These are phyloP conservation scores for Eremophila alpestris DNA, from an alignment of 2,797 vertebrate genomes.

Conservation along the genomic window DNA sequence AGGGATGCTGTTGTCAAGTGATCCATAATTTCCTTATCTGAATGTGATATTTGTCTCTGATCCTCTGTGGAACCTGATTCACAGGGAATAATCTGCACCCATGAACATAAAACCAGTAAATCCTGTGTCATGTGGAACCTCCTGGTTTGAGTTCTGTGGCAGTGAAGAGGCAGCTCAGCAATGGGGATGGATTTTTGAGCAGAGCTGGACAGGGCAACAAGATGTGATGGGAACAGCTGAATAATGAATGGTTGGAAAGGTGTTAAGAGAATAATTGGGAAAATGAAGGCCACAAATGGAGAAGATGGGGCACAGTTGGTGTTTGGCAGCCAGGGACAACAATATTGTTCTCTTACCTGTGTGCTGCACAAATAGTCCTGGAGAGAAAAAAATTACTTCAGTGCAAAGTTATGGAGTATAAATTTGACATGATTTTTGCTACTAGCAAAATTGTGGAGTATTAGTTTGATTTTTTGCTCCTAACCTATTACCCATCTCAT, in stretches of 20 bases:
- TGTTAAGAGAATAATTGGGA: neutral
- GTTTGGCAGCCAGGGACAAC: neutral
- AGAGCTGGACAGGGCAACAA: neutral
- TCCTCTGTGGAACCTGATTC: neutral
- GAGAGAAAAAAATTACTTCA: slow-evolving; percentile 26
- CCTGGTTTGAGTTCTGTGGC: neutral
- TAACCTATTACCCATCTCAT: neutral
- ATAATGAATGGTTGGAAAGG: neutral
- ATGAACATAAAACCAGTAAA: neutral
- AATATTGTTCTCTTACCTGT: neutral
- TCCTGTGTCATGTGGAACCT: neutral
- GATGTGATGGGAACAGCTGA: neutral
- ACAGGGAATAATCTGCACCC: neutral
- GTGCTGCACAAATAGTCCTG: neutral
- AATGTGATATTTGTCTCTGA: neutral
- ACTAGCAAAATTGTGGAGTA: neutral
- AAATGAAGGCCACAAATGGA: neutral
- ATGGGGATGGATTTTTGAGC: neutral
- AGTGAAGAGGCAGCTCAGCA: neutral
- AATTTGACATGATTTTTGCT: slow-evolving; percentile 13
- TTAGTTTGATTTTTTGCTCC: slow-evolving; percentile 30
- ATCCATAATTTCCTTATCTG: neutral
- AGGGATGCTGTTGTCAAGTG: neutral
- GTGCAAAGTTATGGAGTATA: neutral
- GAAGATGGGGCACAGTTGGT: neutral